phyloP scores from a whole-genome alignment of 1,140 invertebrate genomes.

The Aphidius gifuensis region DNA sequence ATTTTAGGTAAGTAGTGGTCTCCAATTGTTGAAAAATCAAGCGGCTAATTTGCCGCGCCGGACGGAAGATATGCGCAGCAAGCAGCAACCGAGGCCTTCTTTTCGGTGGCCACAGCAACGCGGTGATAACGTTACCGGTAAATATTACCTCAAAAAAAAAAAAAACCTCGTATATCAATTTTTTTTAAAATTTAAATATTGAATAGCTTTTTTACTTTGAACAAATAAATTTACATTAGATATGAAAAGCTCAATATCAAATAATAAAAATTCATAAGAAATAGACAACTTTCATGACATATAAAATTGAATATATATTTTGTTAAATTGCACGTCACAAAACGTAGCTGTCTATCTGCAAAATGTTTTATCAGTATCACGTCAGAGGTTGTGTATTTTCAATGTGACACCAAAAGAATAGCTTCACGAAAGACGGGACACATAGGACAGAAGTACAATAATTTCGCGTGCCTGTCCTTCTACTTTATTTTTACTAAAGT shows the following conservation, averaged over 20 bases:
- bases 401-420: constrained; percentile 14
- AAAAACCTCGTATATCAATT: not conserved
- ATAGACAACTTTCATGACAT: not conserved
- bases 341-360: not conserved
- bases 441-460: not conserved
- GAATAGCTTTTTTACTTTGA: too few species aligned
- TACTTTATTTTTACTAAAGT: constrained; percentile 1
- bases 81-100: constrained; percentile 56
- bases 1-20: constrained; percentile 56
- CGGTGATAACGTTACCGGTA: constrained; percentile 56
- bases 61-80: constrained; percentile 56
- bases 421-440: not conserved
- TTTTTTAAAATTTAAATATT: too few species aligned
- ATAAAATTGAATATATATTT: not conserved
- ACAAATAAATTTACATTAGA: too few species aligned
- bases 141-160: constrained; percentile 37
- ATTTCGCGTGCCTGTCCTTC: constrained; percentile 2
- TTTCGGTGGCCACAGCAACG: constrained; percentile 56
- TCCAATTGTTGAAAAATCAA: constrained; percentile 50
- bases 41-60: constrained; percentile 45
- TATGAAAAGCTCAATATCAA: too few species aligned
- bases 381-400: constrained; percentile 18
- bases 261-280: not conserved
- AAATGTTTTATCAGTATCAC: constrained; percentile 25
- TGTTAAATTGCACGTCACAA: not conserved